These are phyloP conservation scores for Rhagophthalmus giganteus DNA, from an alignment of 2,888 invertebrate species.

Conservation along the genomic window DNA sequence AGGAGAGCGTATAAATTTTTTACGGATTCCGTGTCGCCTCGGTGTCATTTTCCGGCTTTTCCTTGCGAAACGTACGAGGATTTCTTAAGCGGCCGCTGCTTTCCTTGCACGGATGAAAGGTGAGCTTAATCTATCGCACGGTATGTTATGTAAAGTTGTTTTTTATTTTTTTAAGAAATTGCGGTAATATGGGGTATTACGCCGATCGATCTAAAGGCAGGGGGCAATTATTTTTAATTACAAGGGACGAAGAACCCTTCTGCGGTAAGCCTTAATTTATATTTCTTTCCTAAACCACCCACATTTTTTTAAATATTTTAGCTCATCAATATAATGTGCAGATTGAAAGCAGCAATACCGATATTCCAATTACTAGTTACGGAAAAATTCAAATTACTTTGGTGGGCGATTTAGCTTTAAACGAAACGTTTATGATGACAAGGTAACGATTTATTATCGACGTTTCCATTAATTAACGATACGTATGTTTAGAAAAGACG, in stretches of 20 bases:
- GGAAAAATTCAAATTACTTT: slow-evolving; percentile 80
- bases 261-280: slow-evolving; percentile 65
- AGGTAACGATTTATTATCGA: slow-evolving; percentile 60
- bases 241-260: slow-evolving; percentile 89
- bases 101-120: slow-evolving; percentile 64
- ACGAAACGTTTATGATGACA: slow-evolving; percentile 87
- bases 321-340: slow-evolving; percentile 87
- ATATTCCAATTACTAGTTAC: slow-evolving; percentile 69
- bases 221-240: slow-evolving; percentile 86
- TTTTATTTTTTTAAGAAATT: slow-evolving; percentile 53
- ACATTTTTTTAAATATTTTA: slow-evolving; percentile 44
- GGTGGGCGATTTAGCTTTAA: slow-evolving; percentile 78
- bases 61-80: slow-evolving; percentile 84
- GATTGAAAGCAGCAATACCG: slow-evolving; percentile 73
- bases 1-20: slow-evolving; percentile 91
- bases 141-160: not conserved
- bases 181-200: slow-evolving; percentile 94
- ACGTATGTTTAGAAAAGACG: slow-evolving; percentile 68
- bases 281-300: not conserved
- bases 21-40: slow-evolving; percentile 89
- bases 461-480: not conserved
- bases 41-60: slow-evolving; percentile 90
- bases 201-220: slow-evolving; percentile 81
- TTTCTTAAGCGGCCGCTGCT: slow-evolving; percentile 77
- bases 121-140: slow-evolving; percentile 29